Conservation (phyloP, 2,888 invertebrate species). For the Serripes groenlandicus region DNA sequence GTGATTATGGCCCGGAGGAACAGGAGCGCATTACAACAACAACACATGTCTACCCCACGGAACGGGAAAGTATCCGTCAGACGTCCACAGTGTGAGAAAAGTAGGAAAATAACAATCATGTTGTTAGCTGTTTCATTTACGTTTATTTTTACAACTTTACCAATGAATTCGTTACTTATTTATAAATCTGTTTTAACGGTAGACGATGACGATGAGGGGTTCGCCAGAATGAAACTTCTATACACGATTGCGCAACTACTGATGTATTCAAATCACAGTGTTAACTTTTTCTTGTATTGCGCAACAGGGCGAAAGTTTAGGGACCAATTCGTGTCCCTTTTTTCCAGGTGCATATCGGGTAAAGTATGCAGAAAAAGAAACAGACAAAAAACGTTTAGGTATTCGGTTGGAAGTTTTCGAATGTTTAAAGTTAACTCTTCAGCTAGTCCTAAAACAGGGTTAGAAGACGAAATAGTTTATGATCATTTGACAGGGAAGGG, state of each 20-base stretch:
- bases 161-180: slow-evolving; percentile 80
- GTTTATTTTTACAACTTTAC: slow-evolving; percentile 82
- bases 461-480: slow-evolving; percentile 5
- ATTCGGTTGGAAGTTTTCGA: slow-evolving; percentile 28
- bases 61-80: neutral
- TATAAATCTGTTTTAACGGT: slow-evolving; percentile 64
- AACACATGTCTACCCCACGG: slow-evolving; percentile 26
- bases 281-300: slow-evolving; percentile 83
- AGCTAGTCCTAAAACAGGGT: slow-evolving; percentile 6
- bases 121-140: slow-evolving; percentile 83
- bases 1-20: slow-evolving; percentile 59
- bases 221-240: slow-evolving; percentile 71
- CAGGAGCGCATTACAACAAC: slow-evolving; percentile 48
- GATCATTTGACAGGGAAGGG: slow-evolving; percentile 5
- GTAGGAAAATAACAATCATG: slow-evolving; percentile 82
- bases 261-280: slow-evolving; percentile 84
- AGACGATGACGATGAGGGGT: slow-evolving; percentile 50
- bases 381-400: neutral
- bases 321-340: slow-evolving; percentile 59
- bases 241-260: slow-evolving; percentile 79
- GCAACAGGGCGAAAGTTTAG: slow-evolving; percentile 80
- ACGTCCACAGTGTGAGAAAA: slow-evolving; percentile 58
- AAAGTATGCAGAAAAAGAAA: slow-evolving; percentile 3
- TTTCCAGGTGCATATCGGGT: neutral
- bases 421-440: slow-evolving; percentile 14